Base-by-base conservation (phyloP, 2,888 invertebrate genomes). In the Omphaloscelis lunosa region DNA sequence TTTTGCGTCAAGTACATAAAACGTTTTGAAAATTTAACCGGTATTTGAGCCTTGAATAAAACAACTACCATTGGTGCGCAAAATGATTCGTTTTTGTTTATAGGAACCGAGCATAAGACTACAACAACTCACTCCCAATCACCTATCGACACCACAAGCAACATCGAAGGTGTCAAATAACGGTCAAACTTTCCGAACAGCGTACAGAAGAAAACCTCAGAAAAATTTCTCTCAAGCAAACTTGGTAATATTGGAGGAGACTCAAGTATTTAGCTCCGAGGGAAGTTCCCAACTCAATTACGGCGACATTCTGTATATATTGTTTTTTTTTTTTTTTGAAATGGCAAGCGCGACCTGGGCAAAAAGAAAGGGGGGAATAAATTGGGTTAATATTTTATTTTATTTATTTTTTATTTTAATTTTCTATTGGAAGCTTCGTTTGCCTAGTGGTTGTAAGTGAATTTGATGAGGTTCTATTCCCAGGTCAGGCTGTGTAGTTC, bases 281-380 rank as follows among this genome's bases (percentile, higher is more conserved):
- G 3, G 58, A 82, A 87, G 77, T 85, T 85, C 56, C 41, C 17
- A 85, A 85, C 77, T 85, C 80, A 85, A 83, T 87, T 79, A 87
- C 62, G 68, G 77, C 53, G 70, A 79, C 77, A 79, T 78, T 79
- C 72, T 39, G 59, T 39, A 7, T 23, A 59, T 86, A 86, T 86
- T 80, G 86, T 77, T 83, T 83, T 85, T 78, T 79, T 83, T 85
- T 78, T 79, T 71, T 58, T 53, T 7, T 2, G 67, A 73, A 9
- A 51, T 58, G 76, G 12, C 51, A 71, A 73, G 80, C 20, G 17
- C 2, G 45, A 65, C 27, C 34, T 39, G 27, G n/a, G 11, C 6
- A 0, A 2, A 3, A 12, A 5, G 7, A 4, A 12, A 8, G 5
- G 34, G 0, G 2, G 34, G 0, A 7, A 20, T 53, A 17, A 27